These are phyloP conservation scores for Lucilia sericata DNA, from an alignment of 1,140 invertebrate species.

Conservation along the genomic window DNA sequence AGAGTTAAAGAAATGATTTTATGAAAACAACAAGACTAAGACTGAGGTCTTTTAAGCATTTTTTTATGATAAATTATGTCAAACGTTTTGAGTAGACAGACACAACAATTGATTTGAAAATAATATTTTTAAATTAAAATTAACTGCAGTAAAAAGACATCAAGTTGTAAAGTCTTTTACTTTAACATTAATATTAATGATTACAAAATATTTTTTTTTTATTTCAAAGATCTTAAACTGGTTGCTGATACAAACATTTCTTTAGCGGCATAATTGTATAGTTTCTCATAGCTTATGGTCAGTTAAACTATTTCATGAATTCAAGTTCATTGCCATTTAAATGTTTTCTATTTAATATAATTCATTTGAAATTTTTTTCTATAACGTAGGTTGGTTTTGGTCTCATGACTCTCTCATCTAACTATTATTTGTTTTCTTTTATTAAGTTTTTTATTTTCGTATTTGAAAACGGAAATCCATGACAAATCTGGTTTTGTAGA, in stretches of 20 bases:
- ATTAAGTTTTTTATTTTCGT: background rate
- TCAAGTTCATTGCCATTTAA: conserved; percentile 14
- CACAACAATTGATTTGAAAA: background rate
- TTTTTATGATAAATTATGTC: background rate
- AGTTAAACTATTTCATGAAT: background rate
- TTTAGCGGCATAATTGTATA: background rate
- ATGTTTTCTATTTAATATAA: background rate
- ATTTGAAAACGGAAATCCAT: background rate
- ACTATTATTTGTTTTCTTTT: background rate
- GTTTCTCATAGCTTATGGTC: background rate
- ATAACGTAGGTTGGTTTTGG: background rate
- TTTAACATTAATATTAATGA: background rate
- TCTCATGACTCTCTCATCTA: background rate
- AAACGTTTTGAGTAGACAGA: background rate
- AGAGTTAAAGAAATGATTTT: background rate
- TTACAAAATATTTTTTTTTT: background rate
- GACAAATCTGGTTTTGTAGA: background rate
- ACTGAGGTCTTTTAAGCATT: background rate
- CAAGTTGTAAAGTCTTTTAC: background rate
- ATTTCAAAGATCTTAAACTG: background rate
- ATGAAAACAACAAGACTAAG: background rate
- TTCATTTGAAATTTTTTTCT: too few species aligned
- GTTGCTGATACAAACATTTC: background rate
- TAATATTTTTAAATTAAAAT: background rate
- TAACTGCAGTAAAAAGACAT: background rate